Percentiles rank a stretch among this genome's conserved stretches.
Evolutionary conservation across 2,888 invertebrate genomes (phyloP).

Genomic region (Caenorhabditis macrosperma): DNA sequence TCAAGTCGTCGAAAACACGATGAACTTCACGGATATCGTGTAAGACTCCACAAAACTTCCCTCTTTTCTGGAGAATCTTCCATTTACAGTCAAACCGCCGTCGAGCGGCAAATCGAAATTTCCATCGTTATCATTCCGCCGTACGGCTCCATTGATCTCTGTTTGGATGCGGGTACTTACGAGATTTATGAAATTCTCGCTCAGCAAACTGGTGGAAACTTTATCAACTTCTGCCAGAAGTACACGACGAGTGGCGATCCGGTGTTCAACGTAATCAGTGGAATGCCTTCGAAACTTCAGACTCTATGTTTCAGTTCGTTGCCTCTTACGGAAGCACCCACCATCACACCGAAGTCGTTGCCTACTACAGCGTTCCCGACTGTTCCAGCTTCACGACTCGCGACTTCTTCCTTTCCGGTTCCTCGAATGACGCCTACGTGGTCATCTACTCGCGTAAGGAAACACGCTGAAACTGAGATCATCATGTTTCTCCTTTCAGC

Average conservation of each 20-base stretch:
- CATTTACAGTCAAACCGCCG: constrained; percentile 36
- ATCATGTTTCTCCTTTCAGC: constrained; percentile 38
- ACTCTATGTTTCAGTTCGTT: constrained; percentile 47
- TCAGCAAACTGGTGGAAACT: constrained; percentile 60
- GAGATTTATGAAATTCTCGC: constrained; percentile 50
- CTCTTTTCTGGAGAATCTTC: background rate
- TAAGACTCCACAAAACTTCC: too few relatives aligned
- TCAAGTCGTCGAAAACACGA: background rate
- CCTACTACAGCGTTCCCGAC: constrained; percentile 23
- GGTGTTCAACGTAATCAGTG: constrained; percentile 52
- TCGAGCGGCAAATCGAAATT: constrained; percentile 61
- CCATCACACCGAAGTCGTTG: constrained; percentile 63
- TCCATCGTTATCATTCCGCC: constrained; percentile 61
- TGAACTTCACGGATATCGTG: constrained; percentile 59
- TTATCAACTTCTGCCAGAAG: constrained; percentile 58
- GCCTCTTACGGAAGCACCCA: constrained; percentile 61
- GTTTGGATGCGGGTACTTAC: constrained; percentile 20
- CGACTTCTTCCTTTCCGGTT: constrained; percentile 30
- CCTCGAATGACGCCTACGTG: constrained; percentile 24
- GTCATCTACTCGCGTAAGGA: constrained; percentile 53
- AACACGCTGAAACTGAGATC: too few relatives aligned
- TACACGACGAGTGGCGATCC: constrained; percentile 55
- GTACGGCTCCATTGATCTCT: constrained; percentile 48
- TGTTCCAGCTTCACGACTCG: constrained; percentile 24
- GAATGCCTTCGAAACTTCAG: too few relatives aligned